phyloP scores from a whole-genome alignment of 2,113 vertebrate species.

The Ceuthmochares aereus region DNA sequence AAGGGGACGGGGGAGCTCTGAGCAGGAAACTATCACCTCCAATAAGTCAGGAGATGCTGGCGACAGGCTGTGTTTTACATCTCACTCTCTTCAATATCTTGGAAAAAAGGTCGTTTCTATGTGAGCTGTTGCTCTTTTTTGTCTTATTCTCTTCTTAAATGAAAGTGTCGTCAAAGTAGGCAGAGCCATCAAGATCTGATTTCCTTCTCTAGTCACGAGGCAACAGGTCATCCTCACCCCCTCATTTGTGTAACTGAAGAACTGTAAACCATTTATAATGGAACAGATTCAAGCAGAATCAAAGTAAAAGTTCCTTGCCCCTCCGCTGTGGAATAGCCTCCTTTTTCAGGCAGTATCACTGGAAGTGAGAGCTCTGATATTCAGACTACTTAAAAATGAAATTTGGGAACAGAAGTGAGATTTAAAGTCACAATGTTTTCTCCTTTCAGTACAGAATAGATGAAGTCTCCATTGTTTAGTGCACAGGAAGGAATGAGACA shows the following conservation, averaged over 20 bases:
- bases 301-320: neutral
- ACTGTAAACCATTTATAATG: neutral
- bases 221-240: neutral
- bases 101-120: neutral
- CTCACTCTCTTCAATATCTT: neutral
- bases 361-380: neutral
- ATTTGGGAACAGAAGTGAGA: neutral
- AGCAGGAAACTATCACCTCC: neutral
- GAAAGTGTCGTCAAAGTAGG: neutral
- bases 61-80: neutral
- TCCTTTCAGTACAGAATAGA: neutral
- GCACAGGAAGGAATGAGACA: neutral
- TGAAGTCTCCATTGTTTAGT: neutral
- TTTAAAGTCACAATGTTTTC: neutral
- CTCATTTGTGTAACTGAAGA: neutral
- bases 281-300: neutral
- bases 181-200: neutral
- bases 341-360: neutral
- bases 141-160: neutral
- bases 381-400: neutral
- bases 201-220: neutral
- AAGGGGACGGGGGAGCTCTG: accelerated
- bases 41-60: neutral
- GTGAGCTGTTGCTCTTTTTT: neutral
- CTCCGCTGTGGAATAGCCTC: neutral